Conservation (phyloP, 1,140 invertebrate species). For the Nasonia longicornis region DNA sequence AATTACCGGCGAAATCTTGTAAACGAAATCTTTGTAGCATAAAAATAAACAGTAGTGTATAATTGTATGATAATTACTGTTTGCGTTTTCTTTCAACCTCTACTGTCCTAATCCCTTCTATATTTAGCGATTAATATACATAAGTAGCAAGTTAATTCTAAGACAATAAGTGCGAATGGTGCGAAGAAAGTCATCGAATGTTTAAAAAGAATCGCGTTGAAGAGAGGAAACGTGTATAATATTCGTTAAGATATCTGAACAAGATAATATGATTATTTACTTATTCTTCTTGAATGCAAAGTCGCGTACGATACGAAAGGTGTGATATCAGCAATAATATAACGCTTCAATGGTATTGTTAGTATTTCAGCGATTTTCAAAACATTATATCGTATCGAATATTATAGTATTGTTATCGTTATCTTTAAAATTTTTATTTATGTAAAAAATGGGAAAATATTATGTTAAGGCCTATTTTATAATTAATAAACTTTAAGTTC, state of each 20-base stretch:
- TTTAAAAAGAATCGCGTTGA: not conserved
- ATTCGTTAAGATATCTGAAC: not conserved
- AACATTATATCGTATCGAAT: not conserved
- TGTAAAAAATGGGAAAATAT: not conserved
- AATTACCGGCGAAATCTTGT: constrained; percentile 57
- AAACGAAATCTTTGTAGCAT: constrained; percentile 61
- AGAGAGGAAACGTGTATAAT: not conserved
- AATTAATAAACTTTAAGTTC: not conserved
- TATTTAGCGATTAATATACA: not conserved
- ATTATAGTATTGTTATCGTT: not conserved
- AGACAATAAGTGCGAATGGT: not conserved
- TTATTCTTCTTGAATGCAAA: not conserved
- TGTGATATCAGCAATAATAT: not conserved
- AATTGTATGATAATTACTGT: constrained; percentile 51
- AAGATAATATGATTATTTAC: not conserved
- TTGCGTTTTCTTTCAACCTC: constrained; percentile 11
- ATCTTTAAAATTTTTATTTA: not conserved
- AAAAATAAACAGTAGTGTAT: constrained; percentile 64
- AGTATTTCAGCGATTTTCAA: not conserved
- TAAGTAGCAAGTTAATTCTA: not conserved
- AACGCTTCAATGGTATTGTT: not conserved
- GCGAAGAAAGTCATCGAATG: not conserved
- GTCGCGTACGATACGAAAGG: not conserved
- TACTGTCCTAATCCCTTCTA: not conserved
- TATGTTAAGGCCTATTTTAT: not conserved